Evolutionary conservation across 2,888 invertebrate species (phyloP).

Genomic region (Parascotia fuliginaria): DNA sequence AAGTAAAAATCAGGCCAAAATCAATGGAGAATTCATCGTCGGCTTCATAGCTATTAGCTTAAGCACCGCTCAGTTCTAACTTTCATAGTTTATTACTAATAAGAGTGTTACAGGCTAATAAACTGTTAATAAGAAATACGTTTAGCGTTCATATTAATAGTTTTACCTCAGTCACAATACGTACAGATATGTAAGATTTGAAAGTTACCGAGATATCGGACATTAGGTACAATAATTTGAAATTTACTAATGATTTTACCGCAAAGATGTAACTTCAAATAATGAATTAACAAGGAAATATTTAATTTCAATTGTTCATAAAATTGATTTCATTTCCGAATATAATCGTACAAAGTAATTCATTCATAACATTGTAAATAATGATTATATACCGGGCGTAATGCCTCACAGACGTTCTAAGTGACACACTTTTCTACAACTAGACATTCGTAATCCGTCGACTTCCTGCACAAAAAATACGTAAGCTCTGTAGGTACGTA

Average conservation of each 20-base stretch:
- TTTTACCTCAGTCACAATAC: no score
- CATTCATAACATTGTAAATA: slow-evolving; percentile 36
- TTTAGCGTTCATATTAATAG: no score
- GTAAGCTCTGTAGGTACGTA: slow-evolving; percentile 56
- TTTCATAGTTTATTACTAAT: background rate
- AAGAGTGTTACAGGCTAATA: background rate
- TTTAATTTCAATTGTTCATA: slow-evolving; percentile 21
- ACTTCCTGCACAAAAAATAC: slow-evolving; percentile 61
- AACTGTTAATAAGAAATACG: no score
- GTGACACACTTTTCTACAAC: slow-evolving; percentile 42
- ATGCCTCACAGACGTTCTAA: slow-evolving; percentile 16
- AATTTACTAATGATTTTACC: background rate
- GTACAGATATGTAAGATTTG: no score
- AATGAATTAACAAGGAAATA: slow-evolving; percentile 22
- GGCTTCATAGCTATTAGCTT: slow-evolving; percentile 8
- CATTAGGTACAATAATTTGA: background rate
- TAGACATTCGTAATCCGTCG: slow-evolving; percentile 43
- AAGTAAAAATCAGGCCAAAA: slow-evolving; percentile 21
- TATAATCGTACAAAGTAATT: slow-evolving; percentile 28
- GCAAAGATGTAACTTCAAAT: slow-evolving; percentile 3
- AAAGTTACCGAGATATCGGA: no score
- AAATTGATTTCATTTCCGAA: slow-evolving; percentile 29
- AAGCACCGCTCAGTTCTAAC: slow-evolving; percentile 4
- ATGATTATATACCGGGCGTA: slow-evolving; percentile 34
- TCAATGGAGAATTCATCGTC: slow-evolving; percentile 6